These are phyloP conservation scores for Nemapogon koenigi DNA, from an alignment of 2,888 invertebrate species.

Conservation along the genomic window DNA sequence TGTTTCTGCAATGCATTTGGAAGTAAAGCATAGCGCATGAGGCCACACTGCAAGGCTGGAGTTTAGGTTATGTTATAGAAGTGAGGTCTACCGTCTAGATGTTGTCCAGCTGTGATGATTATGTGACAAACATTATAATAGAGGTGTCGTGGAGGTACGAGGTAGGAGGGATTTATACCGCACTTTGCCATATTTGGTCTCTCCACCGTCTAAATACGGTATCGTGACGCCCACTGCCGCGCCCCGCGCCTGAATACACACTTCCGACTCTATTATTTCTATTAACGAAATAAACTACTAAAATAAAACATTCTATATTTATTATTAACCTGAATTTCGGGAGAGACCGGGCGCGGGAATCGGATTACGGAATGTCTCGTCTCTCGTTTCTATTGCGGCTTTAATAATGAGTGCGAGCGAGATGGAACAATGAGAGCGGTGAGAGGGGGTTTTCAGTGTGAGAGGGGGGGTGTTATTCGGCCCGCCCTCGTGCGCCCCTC, in stretches of 20 bases:
- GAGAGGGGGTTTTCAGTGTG: conserved; percentile 27
- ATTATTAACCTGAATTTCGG: conserved; percentile 59
- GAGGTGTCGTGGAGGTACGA: conserved; percentile 52
- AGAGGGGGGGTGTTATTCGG: conserved; percentile 40
- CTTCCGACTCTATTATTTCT: conserved; percentile 64
- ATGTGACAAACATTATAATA: conserved; percentile 49
- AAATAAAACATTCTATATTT: conserved; percentile 65
- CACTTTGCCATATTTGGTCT: conserved; percentile 82
- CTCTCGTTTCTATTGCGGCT: too few relatives aligned
- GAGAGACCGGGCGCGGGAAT: conserved; percentile 57
- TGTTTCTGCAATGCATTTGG: too few relatives aligned
- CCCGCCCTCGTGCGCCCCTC: conserved; percentile 49
- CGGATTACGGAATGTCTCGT: conserved; percentile 56
- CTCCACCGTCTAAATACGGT: conserved; percentile 84
- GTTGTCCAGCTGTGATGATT: conserved; percentile 29
- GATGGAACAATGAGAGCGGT: conserved; percentile 6
- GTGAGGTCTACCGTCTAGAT: too few relatives aligned
- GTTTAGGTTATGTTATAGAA: too few relatives aligned
- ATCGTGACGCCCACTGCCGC: conserved; percentile 74
- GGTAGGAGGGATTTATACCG: conserved; percentile 80
- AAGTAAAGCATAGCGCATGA: too few relatives aligned
- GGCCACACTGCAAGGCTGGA: too few relatives aligned
- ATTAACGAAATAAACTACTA: conserved; percentile 61
- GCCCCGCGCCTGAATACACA: conserved; percentile 40
- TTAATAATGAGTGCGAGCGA: conserved; percentile 28